A percentile compares a stretch with the other conserved stretches of the same genome.
Evolutionary conservation across 2,113 vertebrate species (phyloP).

Genomic region (Ancistrus triradiatus): DNA sequence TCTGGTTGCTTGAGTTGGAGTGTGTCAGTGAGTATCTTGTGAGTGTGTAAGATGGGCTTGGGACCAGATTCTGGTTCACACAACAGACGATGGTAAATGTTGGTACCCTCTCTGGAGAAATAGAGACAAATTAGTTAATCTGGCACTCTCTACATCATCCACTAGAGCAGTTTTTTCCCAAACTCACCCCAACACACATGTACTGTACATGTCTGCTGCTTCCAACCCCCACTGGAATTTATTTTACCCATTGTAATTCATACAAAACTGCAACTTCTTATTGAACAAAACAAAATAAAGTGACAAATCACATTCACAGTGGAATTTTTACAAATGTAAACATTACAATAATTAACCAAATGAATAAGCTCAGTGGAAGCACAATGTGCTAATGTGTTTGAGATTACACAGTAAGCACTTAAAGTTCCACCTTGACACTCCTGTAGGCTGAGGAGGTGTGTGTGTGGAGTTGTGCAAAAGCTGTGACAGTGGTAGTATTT

Average conservation of each 20-base stretch:
- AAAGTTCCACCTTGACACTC: conserved; percentile 14
- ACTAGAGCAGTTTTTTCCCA: no score
- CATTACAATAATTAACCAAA: no score
- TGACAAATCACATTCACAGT: background rate
- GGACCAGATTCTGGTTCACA: background rate
- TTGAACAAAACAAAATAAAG: background rate
- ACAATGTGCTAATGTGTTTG: background rate
- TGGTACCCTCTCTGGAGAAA: conserved; percentile 11
- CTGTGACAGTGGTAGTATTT: conserved; percentile 32
- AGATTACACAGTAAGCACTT: background rate
- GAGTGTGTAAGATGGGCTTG: conserved; percentile 29
- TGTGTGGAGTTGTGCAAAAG: conserved; percentile 13
- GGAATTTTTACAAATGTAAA: no score
- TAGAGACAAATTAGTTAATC: background rate
- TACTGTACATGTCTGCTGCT: no score
- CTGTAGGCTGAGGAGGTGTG: background rate
- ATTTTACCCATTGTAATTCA: no score
- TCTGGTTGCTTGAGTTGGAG: conserved; percentile 22
- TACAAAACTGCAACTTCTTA: no score
- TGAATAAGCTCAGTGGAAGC: background rate
- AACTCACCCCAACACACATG: no score
- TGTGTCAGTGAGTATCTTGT: conserved; percentile 16
- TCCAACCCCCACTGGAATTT: no score
- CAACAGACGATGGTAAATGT: conserved; percentile 27
- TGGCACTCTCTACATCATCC: background rate